Evolutionary conservation across 2,888 invertebrate genomes (phyloP).

Genomic region (Platerodrilus igneus): DNA sequence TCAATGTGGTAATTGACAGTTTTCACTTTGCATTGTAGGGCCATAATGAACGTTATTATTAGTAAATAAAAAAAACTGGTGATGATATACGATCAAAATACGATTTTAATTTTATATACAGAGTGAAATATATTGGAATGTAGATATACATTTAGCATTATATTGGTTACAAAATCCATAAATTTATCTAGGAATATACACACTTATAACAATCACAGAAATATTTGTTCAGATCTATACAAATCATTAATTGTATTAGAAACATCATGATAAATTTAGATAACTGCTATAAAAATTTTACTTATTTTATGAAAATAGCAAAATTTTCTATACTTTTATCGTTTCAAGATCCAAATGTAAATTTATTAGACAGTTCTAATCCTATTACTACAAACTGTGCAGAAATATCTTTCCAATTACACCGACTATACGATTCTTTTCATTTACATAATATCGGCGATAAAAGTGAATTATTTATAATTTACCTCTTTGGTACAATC

Average conservation of each 20-base stretch:
- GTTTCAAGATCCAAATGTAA: constrained; percentile 16
- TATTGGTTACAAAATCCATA: constrained; percentile 38
- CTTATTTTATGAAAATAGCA: constrained; percentile 23
- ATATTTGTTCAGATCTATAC: constrained; percentile 37
- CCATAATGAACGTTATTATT: no score
- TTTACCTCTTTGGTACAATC: constrained; percentile 45
- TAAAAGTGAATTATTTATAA: constrained; percentile 33
- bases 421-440: constrained; percentile 21
- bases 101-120: constrained; percentile 44
- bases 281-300: constrained; percentile 26
- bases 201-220: constrained; percentile 47
- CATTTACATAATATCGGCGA: constrained; percentile 25
- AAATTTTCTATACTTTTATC: constrained; percentile 18
- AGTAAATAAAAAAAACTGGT: constrained; percentile 44
- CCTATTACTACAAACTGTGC: constrained; percentile 18
- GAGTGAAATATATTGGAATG: constrained; percentile 46
- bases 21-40: no score
- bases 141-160: constrained; percentile 43
- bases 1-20: no score
- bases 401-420: constrained; percentile 14
- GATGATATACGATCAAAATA: constrained; percentile 47
- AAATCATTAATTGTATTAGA: constrained; percentile 28
- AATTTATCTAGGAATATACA: constrained; percentile 33
- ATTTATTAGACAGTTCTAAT: constrained; percentile 15
- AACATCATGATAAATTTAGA: no score